phyloP scores from a whole-genome alignment of 2,113 vertebrate genomes.

The Uropsilus gracilis region DNA sequence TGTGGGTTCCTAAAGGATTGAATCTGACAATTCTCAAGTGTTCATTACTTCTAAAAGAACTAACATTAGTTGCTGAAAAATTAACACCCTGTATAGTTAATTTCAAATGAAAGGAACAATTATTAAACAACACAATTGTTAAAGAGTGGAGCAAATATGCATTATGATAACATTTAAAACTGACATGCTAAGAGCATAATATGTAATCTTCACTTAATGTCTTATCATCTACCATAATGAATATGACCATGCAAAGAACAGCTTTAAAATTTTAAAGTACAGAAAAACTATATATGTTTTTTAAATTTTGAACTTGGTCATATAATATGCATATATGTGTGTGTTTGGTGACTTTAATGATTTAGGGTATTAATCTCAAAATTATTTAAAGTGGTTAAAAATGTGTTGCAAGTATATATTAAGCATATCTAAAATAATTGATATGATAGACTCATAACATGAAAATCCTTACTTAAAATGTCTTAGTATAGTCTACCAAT shows the following conservation, averaged over 20 bases:
- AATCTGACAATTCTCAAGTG: not conserved
- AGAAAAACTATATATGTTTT: not conserved
- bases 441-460: slow-evolving; percentile 68
- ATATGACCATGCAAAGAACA: not conserved
- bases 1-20: not conserved
- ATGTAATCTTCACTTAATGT: not conserved
- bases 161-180: not conserved
- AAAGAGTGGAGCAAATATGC: not conserved
- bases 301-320: slow-evolving; percentile 62
- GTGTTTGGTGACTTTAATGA: slow-evolving; percentile 67
- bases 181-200: not conserved
- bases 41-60: not conserved
- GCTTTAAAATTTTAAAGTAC: slow-evolving; percentile 39
- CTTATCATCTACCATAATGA: not conserved
- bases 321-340: slow-evolving; percentile 44
- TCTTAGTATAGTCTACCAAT: slow-evolving; percentile 68
- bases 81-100: not conserved
- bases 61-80: not conserved
- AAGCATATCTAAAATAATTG: slow-evolving; percentile 75
- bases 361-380: slow-evolving; percentile 74
- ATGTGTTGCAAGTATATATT: slow-evolving; percentile 61
- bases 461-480: slow-evolving; percentile 75
- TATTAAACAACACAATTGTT: not conserved
- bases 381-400: slow-evolving; percentile 75
- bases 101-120: not conserved